A percentile compares a stretch with the other conserved stretches of the same genome.
Evolutionary conservation across 1,140 invertebrate species (phyloP).

Genomic region (Anastatus disparis): DNA sequence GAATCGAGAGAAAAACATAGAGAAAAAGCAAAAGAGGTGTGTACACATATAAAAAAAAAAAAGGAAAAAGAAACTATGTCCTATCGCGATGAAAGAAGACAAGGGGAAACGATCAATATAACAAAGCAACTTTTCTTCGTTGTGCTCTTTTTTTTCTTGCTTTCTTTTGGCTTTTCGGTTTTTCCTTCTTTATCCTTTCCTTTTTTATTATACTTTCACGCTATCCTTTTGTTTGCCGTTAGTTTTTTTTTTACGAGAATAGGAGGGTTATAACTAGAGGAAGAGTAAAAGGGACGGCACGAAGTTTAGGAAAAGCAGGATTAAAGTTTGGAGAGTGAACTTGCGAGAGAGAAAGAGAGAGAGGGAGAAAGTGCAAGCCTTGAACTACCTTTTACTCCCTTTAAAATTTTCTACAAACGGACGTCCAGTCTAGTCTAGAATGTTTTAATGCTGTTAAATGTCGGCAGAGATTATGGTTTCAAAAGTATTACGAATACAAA

Average conservation of each 20-base stretch:
- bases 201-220: too few species aligned
- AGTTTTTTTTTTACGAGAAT: neutral
- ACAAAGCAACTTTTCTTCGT: slow-evolving; percentile 18
- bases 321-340: slow-evolving; percentile 8
- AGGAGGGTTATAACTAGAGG: too few species aligned
- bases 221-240: neutral
- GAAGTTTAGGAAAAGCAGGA: neutral
- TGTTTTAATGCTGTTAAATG: neutral
- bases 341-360: neutral
- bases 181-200: too few species aligned
- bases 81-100: neutral
- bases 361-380: too few species aligned
- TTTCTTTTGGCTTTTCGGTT: neutral
- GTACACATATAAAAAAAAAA: neutral
- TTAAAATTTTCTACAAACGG: neutral
- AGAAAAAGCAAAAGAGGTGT: neutral
- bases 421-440: neutral
- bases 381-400: too few species aligned
- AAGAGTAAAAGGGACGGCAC: neutral
- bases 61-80: neutral
- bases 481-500: neutral
- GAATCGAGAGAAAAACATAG: neutral
- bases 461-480: neutral
- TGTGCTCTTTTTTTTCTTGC: too few species aligned
- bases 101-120: neutral